These are phyloP conservation scores for Scaptomyza pallida DNA, from an alignment of 1,140 invertebrate genomes.

Conservation along the genomic window DNA sequence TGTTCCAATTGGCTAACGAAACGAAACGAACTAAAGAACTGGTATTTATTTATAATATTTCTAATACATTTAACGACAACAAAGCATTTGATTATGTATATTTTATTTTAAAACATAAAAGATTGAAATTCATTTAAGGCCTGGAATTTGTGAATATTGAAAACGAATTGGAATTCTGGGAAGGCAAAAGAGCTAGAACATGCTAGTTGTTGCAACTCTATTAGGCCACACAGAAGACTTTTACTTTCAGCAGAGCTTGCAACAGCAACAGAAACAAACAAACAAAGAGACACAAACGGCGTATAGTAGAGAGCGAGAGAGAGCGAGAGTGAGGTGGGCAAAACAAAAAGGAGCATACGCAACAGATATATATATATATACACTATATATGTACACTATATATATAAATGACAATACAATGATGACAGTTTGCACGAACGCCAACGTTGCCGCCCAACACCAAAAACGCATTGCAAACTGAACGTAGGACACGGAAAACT, in stretches of 20 bases:
- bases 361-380: conserved; percentile 8
- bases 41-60: conserved; percentile 18
- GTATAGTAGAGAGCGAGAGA: conserved; percentile 22
- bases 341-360: conserved; percentile 21
- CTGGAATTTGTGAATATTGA: not conserved
- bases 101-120: no score
- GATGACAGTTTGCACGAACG: conserved; percentile 60
- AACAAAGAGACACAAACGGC: conserved; percentile 40
- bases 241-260: conserved; percentile 54
- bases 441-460: conserved; percentile 17
- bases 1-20: conserved; percentile 45
- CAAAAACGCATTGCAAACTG: not conserved
- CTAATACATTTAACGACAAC: no score
- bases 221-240: conserved; percentile 53
- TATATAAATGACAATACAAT: conserved; percentile 50
- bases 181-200: conserved; percentile 3
- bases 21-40: conserved; percentile 3
- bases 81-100: not conserved
- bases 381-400: no score
- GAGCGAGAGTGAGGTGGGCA: not conserved
- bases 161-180: not conserved
- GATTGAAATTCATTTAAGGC: no score
- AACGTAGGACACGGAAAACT: not conserved
- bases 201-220: conserved; percentile 21
- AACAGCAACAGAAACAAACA: conserved; percentile 15